Evolutionary conservation across 2,888 invertebrate species (phyloP).

Genomic region (Celastrina argiolus): DNA sequence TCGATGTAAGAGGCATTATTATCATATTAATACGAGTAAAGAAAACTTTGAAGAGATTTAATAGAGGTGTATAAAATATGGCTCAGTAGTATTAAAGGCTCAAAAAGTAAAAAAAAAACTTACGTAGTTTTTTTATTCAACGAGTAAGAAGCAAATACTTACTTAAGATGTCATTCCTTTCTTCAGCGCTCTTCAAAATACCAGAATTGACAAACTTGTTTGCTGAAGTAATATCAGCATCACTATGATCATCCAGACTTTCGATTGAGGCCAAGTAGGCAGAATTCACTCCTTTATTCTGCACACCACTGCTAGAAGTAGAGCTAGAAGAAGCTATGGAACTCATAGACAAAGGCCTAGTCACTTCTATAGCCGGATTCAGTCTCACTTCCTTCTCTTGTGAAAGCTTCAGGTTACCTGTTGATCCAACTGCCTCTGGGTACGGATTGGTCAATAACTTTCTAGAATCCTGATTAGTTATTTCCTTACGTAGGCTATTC

Average conservation of each 20-base stretch:
- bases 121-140: no score
- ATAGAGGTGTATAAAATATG: no score
- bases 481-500: slow-evolving; percentile 65
- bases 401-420: slow-evolving; percentile 61
- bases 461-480: slow-evolving; percentile 48
- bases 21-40: no score
- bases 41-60: no score
- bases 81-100: no score
- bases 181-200: slow-evolving; percentile 55
- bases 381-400: slow-evolving; percentile 69
- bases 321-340: slow-evolving; percentile 87
- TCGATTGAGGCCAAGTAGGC: slow-evolving; percentile 93
- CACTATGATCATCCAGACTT: slow-evolving; percentile 89
- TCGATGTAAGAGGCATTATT: no score
- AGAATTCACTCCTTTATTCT: slow-evolving; percentile 81
- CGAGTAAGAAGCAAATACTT: no score
- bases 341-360: slow-evolving; percentile 85
- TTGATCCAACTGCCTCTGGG: slow-evolving; percentile 63
- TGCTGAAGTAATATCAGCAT: slow-evolving; percentile 78
- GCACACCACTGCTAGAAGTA: slow-evolving; percentile 79
- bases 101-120: no score
- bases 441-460: slow-evolving; percentile 56
- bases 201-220: slow-evolving; percentile 68
- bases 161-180: slow-evolving; percentile 56
- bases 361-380: slow-evolving; percentile 75